phyloP scores from a whole-genome alignment of 2,797 vertebrate species.

The Sorex maritimensis region DNA sequence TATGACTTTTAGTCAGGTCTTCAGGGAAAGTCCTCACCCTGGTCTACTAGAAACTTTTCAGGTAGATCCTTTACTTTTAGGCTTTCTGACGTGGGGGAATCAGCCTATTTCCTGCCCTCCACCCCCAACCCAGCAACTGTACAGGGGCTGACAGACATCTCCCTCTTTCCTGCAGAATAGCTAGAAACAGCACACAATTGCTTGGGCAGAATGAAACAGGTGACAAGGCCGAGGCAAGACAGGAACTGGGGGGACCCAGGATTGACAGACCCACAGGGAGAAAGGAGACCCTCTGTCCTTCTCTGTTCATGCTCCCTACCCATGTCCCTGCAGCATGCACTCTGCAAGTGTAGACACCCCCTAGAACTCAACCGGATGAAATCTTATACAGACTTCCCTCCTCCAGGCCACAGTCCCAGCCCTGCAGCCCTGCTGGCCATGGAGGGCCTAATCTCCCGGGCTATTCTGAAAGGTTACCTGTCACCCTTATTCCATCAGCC shows the following conservation, averaged over 20 bases:
- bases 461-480: conserved; percentile 87
- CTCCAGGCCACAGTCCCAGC: conserved; percentile 89
- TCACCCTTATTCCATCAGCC: conserved; percentile 79
- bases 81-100: not conserved
- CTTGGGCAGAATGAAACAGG: too few species aligned
- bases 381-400: not conserved
- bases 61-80: not conserved
- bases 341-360: not conserved
- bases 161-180: not conserved
- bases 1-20: not conserved
- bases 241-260: too few species aligned
- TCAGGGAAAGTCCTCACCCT: conserved; percentile 28
- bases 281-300: too few species aligned
- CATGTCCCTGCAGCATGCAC: not conserved
- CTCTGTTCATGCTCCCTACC: too few species aligned
- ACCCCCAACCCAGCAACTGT: not conserved
- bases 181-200: too few species aligned
- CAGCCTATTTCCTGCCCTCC: not conserved
- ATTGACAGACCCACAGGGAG: too few species aligned
- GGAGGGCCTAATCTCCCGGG: conserved; percentile 87
- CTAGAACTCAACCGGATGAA: not conserved
- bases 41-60: not conserved
- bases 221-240: too few species aligned
- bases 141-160: not conserved
- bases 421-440: conserved; percentile 87